phyloP scores from a whole-genome alignment of 2,113 vertebrate species.

The Actenoides lindsayi region DNA sequence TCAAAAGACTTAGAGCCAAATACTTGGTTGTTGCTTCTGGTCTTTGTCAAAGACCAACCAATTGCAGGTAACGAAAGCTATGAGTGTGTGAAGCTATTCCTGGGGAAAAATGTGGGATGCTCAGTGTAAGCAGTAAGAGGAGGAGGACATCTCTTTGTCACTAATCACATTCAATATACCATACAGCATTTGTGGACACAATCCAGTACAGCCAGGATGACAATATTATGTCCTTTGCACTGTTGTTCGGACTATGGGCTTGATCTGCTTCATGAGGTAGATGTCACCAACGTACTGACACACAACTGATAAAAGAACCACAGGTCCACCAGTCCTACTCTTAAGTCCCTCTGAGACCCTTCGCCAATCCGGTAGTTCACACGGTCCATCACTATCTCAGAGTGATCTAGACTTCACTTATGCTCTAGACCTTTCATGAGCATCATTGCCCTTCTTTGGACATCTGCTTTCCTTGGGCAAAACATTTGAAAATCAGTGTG shows the following conservation, averaged over 20 bases:
- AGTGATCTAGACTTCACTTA: too few species aligned
- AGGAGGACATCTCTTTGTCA: background rate
- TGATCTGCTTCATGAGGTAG: background rate
- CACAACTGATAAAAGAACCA: background rate
- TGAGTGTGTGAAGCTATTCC: background rate
- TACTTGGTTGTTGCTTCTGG: background rate
- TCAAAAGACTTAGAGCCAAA: background rate
- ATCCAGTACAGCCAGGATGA: background rate
- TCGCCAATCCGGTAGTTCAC: background rate
- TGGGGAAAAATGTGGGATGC: background rate
- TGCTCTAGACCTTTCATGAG: too few species aligned
- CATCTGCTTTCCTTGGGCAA: background rate
- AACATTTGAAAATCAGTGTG: background rate
- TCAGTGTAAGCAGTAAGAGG: background rate
- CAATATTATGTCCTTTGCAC: background rate
- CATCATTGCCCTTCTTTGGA: too few species aligned
- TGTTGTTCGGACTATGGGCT: background rate
- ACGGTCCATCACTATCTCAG: background rate
- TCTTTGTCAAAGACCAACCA: background rate
- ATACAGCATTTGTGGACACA: rapidly evolving
- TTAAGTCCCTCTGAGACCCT: background rate
- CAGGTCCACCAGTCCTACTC: background rate
- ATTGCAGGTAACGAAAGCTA: background rate
- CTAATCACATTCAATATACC: background rate
- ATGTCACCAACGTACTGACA: background rate